These are phyloP conservation scores for Darevskia mixta DNA, from an alignment of 2,797 vertebrate species.

Conservation along the genomic window DNA sequence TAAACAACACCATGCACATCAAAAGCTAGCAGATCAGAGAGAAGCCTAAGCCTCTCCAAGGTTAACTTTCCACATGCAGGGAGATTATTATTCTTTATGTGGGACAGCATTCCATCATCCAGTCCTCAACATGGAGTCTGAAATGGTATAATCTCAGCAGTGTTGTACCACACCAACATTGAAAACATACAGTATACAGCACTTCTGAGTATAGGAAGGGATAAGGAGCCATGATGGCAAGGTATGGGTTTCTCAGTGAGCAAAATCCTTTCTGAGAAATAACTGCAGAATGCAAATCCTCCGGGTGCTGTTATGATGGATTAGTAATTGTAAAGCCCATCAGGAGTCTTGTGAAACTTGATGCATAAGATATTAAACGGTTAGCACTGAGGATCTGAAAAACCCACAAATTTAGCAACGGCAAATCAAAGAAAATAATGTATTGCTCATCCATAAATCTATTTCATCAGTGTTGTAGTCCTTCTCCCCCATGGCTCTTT, in stretches of 20 bases:
- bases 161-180: no score
- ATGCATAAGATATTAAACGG: neutral
- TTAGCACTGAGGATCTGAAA: neutral
- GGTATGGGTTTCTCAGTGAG: no score
- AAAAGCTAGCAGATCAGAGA: neutral
- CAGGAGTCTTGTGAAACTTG: neutral
- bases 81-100: no score
- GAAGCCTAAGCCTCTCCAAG: neutral
- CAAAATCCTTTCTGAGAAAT: neutral
- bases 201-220: neutral
- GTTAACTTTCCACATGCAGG: neutral
- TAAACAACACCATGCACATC: neutral
- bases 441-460: constrained; percentile 7
- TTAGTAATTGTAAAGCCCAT: constrained; percentile 11
- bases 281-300: neutral
- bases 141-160: neutral
- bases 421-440: neutral
- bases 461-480: neutral
- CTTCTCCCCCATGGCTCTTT: neutral
- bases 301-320: constrained; percentile 8
- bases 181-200: neutral
- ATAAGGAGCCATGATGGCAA: neutral
- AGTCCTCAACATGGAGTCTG: neutral
- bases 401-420: constrained; percentile 5
- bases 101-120: neutral